Evolutionary conservation across 1,140 invertebrate genomes (phyloP), one percentile per base, ranked within the genome.

Genomic region (Chlorops oryzae): DNA sequence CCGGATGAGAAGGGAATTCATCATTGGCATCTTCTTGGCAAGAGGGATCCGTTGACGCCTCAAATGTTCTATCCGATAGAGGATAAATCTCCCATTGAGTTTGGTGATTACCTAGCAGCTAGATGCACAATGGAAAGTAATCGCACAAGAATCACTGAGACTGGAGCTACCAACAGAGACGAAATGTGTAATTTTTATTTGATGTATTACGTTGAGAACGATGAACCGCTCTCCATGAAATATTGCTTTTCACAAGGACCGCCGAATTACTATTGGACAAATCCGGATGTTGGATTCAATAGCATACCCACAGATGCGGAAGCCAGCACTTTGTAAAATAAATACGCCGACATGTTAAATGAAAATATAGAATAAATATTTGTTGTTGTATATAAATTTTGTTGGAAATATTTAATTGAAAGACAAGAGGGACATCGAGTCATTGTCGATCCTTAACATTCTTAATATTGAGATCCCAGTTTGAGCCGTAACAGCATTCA

Each of bases 161-260:
- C 95, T 63, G 92, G 90, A 1, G 72, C 83, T 6, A 96, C 94
- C 13, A 90, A 90, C 58, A 80, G 87, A 18, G 92, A 99, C 68
- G 96, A 99, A 77, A 99, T 99, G 96, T 99, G 96, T 77, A 99
- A 99, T 74, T 98, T 99, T 73, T 99, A 99, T 74, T 73, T 99
- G 17, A 97, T 99, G 93, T 98, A 97, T 74, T 99, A 92, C 75
- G 90, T 94, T 1, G 81, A 92, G 22, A 78, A 85, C n/a, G 81
- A 79, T n/a, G 78, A 82, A 28, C 86, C 89, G 0, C 73, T 96
- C 1, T 63, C 84, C 1, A 81, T 81, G 65, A 91, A 93, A 70
- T 90, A 90, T 63, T 97, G 93, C 67, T 94, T 92, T 65, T 85
- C 84, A 25, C 62, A 64, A 38, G 92, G 91, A 15, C 87, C 92